phyloP scores from a whole-genome alignment of 2,888 invertebrate species.

The Rotaria socialis region DNA sequence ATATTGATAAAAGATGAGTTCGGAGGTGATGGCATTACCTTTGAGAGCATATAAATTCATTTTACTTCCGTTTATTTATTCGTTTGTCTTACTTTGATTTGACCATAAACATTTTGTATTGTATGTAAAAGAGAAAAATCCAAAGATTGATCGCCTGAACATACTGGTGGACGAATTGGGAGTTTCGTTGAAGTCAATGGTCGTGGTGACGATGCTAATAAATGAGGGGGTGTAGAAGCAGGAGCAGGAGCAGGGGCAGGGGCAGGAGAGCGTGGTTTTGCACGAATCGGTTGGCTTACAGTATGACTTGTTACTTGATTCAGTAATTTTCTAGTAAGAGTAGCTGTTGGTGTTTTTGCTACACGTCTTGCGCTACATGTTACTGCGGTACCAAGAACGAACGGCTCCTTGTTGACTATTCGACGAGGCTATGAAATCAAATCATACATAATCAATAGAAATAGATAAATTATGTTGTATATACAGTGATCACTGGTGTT shows the following conservation, averaged over 20 bases:
- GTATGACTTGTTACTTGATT: background rate
- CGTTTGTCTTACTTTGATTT: background rate
- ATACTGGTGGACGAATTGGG: background rate
- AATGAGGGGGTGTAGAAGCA: too few relatives aligned
- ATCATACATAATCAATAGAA: background rate
- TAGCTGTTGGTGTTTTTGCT: background rate
- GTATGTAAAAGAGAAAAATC: conserved; percentile 24
- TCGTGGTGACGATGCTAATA: background rate
- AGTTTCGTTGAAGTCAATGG: too few relatives aligned
- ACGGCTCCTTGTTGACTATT: background rate
- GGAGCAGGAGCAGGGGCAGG: background rate
- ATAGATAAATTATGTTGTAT: background rate
- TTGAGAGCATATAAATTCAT: background rate
- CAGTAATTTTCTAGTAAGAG: background rate
- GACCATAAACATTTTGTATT: background rate
- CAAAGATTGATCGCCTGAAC: background rate
- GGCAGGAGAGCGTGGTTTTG: background rate
- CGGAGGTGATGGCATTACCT: conserved; percentile 27
- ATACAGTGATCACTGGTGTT: background rate
- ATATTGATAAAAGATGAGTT: background rate
- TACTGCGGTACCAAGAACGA: background rate
- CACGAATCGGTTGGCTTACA: background rate
- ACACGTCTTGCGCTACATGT: background rate
- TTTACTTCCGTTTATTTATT: background rate
- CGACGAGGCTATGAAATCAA: background rate